Base-by-base conservation (phyloP, 2,888 invertebrate species). In the Cerceris rybyensis region DNA sequence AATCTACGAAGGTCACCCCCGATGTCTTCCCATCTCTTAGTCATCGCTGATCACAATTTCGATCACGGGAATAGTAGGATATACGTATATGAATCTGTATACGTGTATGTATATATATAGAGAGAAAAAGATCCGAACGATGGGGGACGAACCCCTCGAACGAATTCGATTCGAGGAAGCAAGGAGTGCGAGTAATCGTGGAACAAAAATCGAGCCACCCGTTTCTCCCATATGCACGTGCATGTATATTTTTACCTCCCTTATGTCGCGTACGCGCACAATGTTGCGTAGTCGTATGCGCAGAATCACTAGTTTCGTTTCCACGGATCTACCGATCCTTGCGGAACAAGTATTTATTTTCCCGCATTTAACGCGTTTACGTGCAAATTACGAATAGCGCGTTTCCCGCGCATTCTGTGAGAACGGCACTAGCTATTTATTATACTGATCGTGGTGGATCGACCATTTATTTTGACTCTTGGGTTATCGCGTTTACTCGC, bases 171-270 rank as follows among this genome's bases (percentile, higher is more conserved):
- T 83, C 70, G 61, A 73, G 83, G 57, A 80, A 78, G 80, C 78
- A 70, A 73, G 68, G 80, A 74, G 71, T 28, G 28, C 83, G 76
- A 82, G 67, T 74, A 84, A 83, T 82, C 83, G 84, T 84, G 84
- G 84, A 85, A 82, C 74, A 84, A 83, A 78, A 84, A 84, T 83
- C 81, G 79, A 76, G 67, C 61, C 63, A 61, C 70, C 50, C 71
- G 65, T 71, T 11, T 78, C 75, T 65, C 61, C 75, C 77, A 72
- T 75, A 68, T 72, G 78, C 63, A 81, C 54, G 58, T 54, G 16
- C 71, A 17, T 65, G 77, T 70, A 73, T 84, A 83, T 83, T 84
- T 84, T 83, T 82, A 79, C 74, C 72, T 76, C 79, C 83, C 85
- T 83, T 82, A 76, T 76, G 63, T 71, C 85, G 75, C 57, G 65